These are phyloP conservation scores for Entosphenus tridentatus DNA, from an alignment of 2,113 vertebrate species.

Conservation along the genomic window DNA sequence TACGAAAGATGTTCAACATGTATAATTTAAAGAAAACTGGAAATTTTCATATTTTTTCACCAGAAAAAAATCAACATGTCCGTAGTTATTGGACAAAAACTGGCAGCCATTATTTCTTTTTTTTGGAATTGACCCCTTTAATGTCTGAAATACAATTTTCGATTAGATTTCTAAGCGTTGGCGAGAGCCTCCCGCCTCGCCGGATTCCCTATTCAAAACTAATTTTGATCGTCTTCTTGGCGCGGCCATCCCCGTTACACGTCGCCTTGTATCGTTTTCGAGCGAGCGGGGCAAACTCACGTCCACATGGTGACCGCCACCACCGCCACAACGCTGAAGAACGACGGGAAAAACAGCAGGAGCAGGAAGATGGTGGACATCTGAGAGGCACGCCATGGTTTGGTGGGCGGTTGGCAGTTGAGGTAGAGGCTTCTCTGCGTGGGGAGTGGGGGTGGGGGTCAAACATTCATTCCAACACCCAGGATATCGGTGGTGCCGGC, in stretches of 20 bases:
- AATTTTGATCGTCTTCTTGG: not conserved
- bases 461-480: slow-evolving; percentile 11
- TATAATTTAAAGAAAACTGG: no score
- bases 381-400: slow-evolving; percentile 54
- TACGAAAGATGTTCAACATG: not conserved
- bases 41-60: no score
- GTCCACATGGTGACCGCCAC: slow-evolving; percentile 64
- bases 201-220: not conserved
- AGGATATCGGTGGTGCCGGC: no score
- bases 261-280: no score
- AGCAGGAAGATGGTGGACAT: slow-evolving; percentile 73
- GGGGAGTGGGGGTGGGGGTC: not conserved
- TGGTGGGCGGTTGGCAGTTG: slow-evolving; percentile 66
- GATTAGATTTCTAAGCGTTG: no score
- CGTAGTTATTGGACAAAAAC: no score
- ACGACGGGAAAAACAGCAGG: slow-evolving; percentile 69
- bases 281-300: slow-evolving; percentile 26
- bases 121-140: no score
- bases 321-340: slow-evolving; percentile 45
- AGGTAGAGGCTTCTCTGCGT: slow-evolving; percentile 54
- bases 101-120: no score
- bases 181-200: no score
- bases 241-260: no score
- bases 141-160: no score
- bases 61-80: no score